Base-by-base conservation (phyloP, 2,797 vertebrate species). In the Tangara arthus region DNA sequence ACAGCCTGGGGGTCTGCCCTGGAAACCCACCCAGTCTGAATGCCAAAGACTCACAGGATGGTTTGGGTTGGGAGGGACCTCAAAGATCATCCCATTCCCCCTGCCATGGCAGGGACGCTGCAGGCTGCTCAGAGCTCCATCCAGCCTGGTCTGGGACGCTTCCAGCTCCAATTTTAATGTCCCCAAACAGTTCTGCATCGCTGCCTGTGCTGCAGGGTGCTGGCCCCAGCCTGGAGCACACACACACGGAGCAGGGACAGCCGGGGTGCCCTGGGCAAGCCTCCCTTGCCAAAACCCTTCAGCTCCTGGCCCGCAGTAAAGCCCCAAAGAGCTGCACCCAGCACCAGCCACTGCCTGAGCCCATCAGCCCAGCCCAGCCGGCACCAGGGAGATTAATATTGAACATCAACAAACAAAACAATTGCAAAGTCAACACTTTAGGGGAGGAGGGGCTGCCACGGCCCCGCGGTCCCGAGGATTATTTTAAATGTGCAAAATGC, bases 191-290 rank as follows among this genome's bases (percentile, higher is more conserved):
- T 3, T 6, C 4, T 3, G n/a, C 47, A 4, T 0, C 5, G 0
- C 26, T 16, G 37, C 24, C 37, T 1, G 1, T 4, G 47, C 47
- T 15, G 59, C 4, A 7, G n/a, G 57, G 24, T 6, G 53, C 1
- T 34, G 5, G 2, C 11, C 27, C 23, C 85, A 61, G 71, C 47
- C 66, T 4, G n/a, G 26, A 27, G 28, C 65, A 4, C 27, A 27
- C 47, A 11, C 24, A 27, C 41, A 18, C 2, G 17, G 18, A 3
- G 66, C 11, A 0, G 41, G n/a, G 28, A n/a, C 34, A 55, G 34
- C n/a, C 52, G 6, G n/a, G 26, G 18, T 0, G 0, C 8, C 1
- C 72, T 2, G 1, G 15, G 8, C 34, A 1, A 6, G 4, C 2
- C 24, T 27, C 64, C 4, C 52, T 37, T 18, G 19, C 73, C 35